Conservation (phyloP, 2,797 vertebrate genomes). For the Hydrophis major region DNA sequence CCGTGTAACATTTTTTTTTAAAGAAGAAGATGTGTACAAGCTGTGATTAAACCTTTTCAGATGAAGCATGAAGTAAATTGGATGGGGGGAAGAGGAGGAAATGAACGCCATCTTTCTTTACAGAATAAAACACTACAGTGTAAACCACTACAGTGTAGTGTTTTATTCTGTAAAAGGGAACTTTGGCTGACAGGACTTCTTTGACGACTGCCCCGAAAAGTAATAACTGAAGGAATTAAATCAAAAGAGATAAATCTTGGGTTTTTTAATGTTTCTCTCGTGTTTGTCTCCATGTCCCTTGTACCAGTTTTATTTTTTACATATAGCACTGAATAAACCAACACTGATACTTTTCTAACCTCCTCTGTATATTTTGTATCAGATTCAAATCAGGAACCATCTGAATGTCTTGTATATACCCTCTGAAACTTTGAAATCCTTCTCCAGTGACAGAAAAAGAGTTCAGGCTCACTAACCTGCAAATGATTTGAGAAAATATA, state of each 20-base stretch:
- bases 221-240: slow-evolving; percentile 65
- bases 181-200: slow-evolving; percentile 53
- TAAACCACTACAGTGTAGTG: slow-evolving; percentile 14
- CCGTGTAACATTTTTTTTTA: slow-evolving; percentile 48
- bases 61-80: slow-evolving; percentile 65
- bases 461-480: slow-evolving; percentile 6
- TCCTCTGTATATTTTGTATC: slow-evolving; percentile 47
- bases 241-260: slow-evolving; percentile 46
- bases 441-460: slow-evolving; percentile 12
- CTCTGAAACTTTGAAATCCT: not conserved
- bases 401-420: not conserved
- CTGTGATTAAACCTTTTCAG: slow-evolving; percentile 67
- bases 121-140: not conserved
- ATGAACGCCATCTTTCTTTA: slow-evolving; percentile 38
- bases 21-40: slow-evolving; percentile 59
- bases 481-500: slow-evolving; percentile 20
- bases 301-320: slow-evolving; percentile 10
- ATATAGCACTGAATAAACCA: slow-evolving; percentile 53
- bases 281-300: slow-evolving; percentile 49
- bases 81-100: slow-evolving; percentile 33
- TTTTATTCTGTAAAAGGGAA: slow-evolving; percentile 63
- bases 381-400: slow-evolving; percentile 60
- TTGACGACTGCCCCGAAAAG: slow-evolving; percentile 56
- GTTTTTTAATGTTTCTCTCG: slow-evolving; percentile 49
- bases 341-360: slow-evolving; percentile 57